phyloP scores from a whole-genome alignment of 2,113 vertebrate genomes.

The Sisor rabdophorus region DNA sequence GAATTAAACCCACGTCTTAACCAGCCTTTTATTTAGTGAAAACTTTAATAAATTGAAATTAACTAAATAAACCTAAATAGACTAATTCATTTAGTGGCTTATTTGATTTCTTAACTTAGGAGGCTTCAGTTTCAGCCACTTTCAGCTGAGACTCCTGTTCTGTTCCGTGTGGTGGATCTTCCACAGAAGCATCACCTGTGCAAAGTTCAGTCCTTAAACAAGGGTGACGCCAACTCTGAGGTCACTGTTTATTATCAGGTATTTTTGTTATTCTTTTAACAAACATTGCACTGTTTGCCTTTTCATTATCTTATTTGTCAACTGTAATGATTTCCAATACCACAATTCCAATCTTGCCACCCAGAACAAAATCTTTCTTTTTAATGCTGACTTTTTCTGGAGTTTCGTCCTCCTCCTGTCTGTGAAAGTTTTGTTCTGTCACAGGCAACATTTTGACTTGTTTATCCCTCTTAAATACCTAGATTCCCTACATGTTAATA shows the following conservation, averaged over 20 bases:
- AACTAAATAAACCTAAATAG: too few species aligned
- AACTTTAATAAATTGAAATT: too few species aligned
- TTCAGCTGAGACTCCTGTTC: slow-evolving; percentile 78
- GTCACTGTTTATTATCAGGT: slow-evolving; percentile 97
- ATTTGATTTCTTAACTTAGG: slow-evolving; percentile 61
- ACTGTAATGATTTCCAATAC: not conserved
- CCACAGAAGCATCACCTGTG: slow-evolving; percentile 79
- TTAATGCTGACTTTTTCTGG: too few species aligned
- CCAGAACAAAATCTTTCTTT: not conserved
- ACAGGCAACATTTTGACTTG: not conserved
- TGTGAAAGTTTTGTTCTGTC: not conserved
- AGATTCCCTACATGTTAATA: too few species aligned
- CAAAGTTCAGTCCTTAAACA: slow-evolving; percentile 91
- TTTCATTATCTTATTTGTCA: not conserved
- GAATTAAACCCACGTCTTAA: too few species aligned
- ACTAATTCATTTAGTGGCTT: slow-evolving; percentile 11
- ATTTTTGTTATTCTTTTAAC: not conserved
- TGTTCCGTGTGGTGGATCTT: slow-evolving; percentile 88
- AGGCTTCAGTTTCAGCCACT: slow-evolving; percentile 79
- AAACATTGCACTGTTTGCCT: not conserved
- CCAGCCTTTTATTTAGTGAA: not conserved
- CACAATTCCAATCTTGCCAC: not conserved
- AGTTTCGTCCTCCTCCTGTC: not conserved
- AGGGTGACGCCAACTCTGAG: slow-evolving; percentile 89
- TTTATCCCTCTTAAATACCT: not conserved